These are phyloP conservation scores for Mactromeris polynyma DNA, from an alignment of 2,888 invertebrate species.

Conservation along the genomic window DNA sequence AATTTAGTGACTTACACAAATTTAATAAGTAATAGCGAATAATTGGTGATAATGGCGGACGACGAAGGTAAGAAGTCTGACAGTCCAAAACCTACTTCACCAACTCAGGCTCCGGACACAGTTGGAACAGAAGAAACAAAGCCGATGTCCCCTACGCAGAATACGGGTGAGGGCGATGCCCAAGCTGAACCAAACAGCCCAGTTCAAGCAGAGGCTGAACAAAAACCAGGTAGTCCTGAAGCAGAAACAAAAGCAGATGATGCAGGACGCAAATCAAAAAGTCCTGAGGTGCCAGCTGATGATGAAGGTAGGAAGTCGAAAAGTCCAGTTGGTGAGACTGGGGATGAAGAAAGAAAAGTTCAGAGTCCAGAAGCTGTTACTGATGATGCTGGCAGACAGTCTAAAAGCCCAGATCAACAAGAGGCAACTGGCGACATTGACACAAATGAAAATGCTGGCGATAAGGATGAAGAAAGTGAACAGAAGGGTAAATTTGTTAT, in stretches of 20 bases:
- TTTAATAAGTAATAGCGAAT: neutral
- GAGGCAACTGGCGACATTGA: slow-evolving; percentile 47
- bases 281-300: slow-evolving; percentile 43
- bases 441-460: slow-evolving; percentile 59
- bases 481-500: neutral
- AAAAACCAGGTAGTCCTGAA: slow-evolving; percentile 50
- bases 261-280: slow-evolving; percentile 64
- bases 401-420: slow-evolving; percentile 56
- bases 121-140: slow-evolving; percentile 36
- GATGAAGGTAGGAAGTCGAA: slow-evolving; percentile 14
- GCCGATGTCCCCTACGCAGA: slow-evolving; percentile 44
- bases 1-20: neutral
- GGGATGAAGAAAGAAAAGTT: neutral
- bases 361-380: neutral
- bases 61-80: slow-evolving; percentile 58
- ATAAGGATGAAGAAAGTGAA: slow-evolving; percentile 27
- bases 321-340: neutral
- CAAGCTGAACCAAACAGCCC: slow-evolving; percentile 32
- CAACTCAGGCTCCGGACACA: neutral
- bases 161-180: slow-evolving; percentile 32
- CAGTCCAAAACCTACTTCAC: slow-evolving; percentile 42
- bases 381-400: slow-evolving; percentile 53
- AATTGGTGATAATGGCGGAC: slow-evolving; percentile 67
- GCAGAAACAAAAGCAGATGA: slow-evolving; percentile 48
- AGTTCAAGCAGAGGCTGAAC: slow-evolving; percentile 26